Percentiles rank a stretch among this genome's conserved stretches.
Conservation (phyloP, 1,140 invertebrate species). For the Himalopsyche phryganea region DNA sequence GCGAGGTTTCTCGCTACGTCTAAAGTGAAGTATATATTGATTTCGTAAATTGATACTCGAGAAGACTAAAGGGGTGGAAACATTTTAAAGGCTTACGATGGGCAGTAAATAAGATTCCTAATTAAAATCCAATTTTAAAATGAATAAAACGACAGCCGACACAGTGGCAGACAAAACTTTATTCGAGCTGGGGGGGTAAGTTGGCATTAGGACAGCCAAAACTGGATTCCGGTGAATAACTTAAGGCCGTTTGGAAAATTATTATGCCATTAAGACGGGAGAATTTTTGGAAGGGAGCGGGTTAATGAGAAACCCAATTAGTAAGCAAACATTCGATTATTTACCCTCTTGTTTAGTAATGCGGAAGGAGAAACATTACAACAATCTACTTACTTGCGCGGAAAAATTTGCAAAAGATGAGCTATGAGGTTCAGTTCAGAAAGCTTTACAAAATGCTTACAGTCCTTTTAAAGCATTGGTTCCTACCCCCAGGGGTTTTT, state of each 20-base stretch:
- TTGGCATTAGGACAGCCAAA: not conserved
- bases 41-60: too few relatives aligned
- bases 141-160: constrained; percentile 20
- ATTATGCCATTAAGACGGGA: constrained; percentile 20
- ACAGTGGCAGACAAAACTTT: constrained; percentile 16
- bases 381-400: not conserved
- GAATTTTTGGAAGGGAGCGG: constrained; percentile 6
- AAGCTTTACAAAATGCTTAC: too few relatives aligned
- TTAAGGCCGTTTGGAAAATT: constrained; percentile 11
- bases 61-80: too few relatives aligned
- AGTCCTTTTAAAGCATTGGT: not conserved
- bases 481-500: too few relatives aligned
- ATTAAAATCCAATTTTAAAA: constrained; percentile 24
- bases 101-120: constrained; percentile 17
- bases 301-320: constrained; percentile 23
- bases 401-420: not conserved
- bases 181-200: not conserved
- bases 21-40: too few relatives aligned
- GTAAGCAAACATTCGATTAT: constrained; percentile 8
- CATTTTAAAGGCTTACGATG: not conserved
- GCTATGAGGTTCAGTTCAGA: too few relatives aligned
- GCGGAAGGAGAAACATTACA: not conserved
- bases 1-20: too few relatives aligned
- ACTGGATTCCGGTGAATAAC: constrained; percentile 7
- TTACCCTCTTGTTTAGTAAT: constrained; percentile 1